phyloP scores from a whole-genome alignment of 2,797 vertebrate genomes.

The Nannoperca obscura region DNA sequence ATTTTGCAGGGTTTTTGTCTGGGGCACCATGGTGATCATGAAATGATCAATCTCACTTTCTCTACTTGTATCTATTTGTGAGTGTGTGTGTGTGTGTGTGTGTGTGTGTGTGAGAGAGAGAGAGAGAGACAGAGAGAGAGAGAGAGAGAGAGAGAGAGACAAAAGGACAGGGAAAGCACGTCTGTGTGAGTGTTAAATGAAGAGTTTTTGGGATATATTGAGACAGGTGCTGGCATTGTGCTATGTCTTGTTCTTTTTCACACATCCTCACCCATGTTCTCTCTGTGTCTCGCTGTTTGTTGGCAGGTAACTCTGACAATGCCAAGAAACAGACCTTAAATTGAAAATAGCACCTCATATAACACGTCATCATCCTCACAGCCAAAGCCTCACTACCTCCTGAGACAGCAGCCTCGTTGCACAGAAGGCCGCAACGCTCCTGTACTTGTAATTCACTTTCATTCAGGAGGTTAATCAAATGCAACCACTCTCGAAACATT shows the following conservation, averaged over 20 bases:
- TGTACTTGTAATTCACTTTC: conserved; percentile 1
- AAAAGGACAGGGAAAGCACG: not conserved
- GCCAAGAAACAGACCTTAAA: conserved; percentile 13
- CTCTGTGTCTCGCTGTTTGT: not conserved
- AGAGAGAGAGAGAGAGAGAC: not conserved
- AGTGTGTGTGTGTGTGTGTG: conserved; percentile 19
- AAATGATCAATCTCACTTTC: conserved; percentile 58
- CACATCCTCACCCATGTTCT: conserved; percentile 15
- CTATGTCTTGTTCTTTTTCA: conserved; percentile 25
- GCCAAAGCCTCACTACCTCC: not conserved
- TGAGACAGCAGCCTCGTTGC: not conserved
- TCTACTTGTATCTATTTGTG: conserved; percentile 10
- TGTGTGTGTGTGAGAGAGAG: not conserved
- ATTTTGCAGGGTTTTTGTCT: not conserved
- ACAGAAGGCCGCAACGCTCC: not conserved
- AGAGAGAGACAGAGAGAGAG: no score
- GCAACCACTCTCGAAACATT: not conserved
- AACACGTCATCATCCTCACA: conserved; percentile 6
- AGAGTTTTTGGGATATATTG: conserved; percentile 21
- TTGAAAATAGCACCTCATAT: conserved; percentile 14
- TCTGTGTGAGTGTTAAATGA: conserved; percentile 16
- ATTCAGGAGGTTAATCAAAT: conserved; percentile 15
- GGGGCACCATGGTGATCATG: conserved; percentile 49
- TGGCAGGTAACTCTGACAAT: conserved; percentile 23
- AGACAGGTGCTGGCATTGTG: conserved; percentile 4